Evolutionary conservation across 2,113 vertebrate species (phyloP).

Genomic region (Trachemys scripta): DNA sequence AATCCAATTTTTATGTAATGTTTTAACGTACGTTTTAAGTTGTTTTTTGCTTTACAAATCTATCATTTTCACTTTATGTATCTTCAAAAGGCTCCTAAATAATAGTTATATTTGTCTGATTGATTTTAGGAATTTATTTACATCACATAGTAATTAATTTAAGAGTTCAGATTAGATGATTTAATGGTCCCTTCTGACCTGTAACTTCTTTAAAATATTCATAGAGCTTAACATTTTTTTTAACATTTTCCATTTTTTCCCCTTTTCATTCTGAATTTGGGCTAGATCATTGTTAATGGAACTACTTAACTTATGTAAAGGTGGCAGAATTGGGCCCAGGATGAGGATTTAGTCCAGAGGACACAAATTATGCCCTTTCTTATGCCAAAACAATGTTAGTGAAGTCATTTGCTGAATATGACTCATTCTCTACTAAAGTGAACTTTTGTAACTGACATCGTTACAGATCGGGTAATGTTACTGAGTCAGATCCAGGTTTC

Average conservation of each 20-base stretch:
- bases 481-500: neutral
- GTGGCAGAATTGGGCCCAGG: neutral
- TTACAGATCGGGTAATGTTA: neutral
- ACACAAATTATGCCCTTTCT: neutral
- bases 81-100: neutral
- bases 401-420: accelerated
- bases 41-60: neutral
- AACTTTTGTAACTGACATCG: neutral
- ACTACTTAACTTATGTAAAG: neutral
- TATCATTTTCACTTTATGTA: neutral
- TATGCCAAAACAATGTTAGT: neutral
- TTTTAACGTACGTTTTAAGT: too few relatives aligned
- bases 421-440: neutral
- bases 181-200: neutral
- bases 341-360: neutral
- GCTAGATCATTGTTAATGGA: too few relatives aligned
- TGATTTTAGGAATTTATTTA: neutral
- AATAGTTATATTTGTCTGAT: neutral
- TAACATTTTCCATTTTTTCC: too few relatives aligned
- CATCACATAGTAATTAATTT: neutral
- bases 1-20: neutral
- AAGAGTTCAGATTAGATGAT: too few relatives aligned
- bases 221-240: neutral
- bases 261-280: too few relatives aligned
- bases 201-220: neutral